A percentile compares a stretch with the other conserved stretches of the same genome.
Conservation (phyloP, 2,113 vertebrate species). For the Planiliza haematocheilus region DNA sequence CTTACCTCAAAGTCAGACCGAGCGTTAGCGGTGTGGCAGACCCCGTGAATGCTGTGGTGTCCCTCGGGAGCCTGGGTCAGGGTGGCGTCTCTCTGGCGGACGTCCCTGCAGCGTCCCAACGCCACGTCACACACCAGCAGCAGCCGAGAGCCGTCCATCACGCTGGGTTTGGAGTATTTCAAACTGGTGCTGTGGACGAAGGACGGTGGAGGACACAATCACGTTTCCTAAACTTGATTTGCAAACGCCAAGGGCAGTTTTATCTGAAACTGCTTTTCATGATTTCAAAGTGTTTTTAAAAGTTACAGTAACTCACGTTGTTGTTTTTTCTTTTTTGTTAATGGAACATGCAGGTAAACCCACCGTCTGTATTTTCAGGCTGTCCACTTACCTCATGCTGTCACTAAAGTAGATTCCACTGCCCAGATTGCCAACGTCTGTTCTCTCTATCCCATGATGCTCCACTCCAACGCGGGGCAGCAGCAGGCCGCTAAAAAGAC, state of each 20-base stretch:
- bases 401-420: slow-evolving; percentile 91
- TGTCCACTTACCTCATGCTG: slow-evolving; percentile 81
- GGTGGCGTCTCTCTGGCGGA: slow-evolving; percentile 71
- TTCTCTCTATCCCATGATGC: slow-evolving; percentile 86
- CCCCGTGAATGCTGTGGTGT: slow-evolving; percentile 86
- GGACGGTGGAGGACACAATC: neutral
- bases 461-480: slow-evolving; percentile 86
- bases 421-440: slow-evolving; percentile 88
- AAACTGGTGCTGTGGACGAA: slow-evolving; percentile 79
- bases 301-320: too few relatives aligned
- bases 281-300: too few relatives aligned
- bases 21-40: slow-evolving; percentile 40
- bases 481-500: slow-evolving; percentile 84
- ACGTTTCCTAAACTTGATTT: too few relatives aligned
- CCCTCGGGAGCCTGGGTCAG: slow-evolving; percentile 83
- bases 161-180: slow-evolving; percentile 85
- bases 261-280: too few relatives aligned
- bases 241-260: too few relatives aligned
- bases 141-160: slow-evolving; percentile 82
- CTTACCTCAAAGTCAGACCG: slow-evolving; percentile 87
- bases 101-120: slow-evolving; percentile 81
- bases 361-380: too few relatives aligned
- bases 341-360: neutral
- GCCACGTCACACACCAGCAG: slow-evolving; percentile 88
- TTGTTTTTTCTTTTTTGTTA: neutral